Percentiles rank a stretch among this genome's conserved stretches.
Conservation (phyloP, 2,888 invertebrate species). For the Quadroppia sp. region DNA sequence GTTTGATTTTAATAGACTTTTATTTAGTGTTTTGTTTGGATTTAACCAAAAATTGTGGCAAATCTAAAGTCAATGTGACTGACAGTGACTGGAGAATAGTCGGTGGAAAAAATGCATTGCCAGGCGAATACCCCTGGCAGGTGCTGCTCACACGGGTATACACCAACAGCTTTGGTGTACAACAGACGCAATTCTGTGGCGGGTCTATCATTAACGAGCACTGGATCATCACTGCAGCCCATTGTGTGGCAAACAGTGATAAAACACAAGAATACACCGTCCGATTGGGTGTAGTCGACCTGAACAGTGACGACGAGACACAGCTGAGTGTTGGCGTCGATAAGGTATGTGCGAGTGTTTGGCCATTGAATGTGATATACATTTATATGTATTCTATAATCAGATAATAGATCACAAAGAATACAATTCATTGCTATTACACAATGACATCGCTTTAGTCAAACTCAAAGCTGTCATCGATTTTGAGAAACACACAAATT, state of each 20-base stretch:
- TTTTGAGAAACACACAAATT: not conserved
- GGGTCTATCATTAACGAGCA: not conserved
- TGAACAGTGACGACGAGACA: not conserved
- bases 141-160: not conserved
- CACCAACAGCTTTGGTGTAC: not conserved
- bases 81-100: not conserved
- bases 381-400: too few species aligned
- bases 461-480: not conserved
- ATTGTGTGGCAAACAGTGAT: not conserved
- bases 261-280: not conserved
- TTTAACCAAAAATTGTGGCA: not conserved
- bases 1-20: not conserved
- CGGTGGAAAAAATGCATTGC: not conserved
- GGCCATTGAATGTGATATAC: too few species aligned
- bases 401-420: too few species aligned
- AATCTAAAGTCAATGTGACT: not conserved
- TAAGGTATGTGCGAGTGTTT: too few species aligned
- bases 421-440: too few species aligned
- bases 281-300: not conserved
- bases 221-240: not conserved
- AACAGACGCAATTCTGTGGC: not conserved
- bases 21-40: not conserved
- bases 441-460: conserved; percentile 53
- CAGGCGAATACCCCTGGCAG: conserved; percentile 9
- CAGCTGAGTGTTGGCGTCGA: not conserved